A percentile compares a stretch with the other conserved stretches of the same genome.
Evolutionary conservation across 2,888 invertebrate genomes (phyloP).

Genomic region (Oasisia sp.): DNA sequence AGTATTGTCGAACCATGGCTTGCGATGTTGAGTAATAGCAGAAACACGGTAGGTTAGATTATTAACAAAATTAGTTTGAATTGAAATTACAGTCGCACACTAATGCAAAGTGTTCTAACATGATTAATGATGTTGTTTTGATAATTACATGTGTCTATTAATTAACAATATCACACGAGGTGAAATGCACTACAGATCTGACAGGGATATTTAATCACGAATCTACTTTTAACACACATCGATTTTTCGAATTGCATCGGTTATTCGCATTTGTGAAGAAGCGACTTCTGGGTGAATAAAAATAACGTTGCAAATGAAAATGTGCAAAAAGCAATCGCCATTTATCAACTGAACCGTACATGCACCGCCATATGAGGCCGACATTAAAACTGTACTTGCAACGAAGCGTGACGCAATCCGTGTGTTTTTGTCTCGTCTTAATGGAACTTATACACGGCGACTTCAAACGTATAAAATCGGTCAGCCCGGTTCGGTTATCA

Average conservation of each 20-base stretch:
- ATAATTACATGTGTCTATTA: neutral
- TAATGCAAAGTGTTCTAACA: neutral
- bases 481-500: neutral
- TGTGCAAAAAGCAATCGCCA: neutral
- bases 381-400: neutral
- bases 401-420: neutral
- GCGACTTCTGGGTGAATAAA: neutral
- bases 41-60: too few species aligned
- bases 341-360: neutral
- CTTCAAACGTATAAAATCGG: constrained; percentile 17
- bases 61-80: too few species aligned
- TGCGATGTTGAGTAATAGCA: too few species aligned
- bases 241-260: neutral
- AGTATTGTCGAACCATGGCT: too few species aligned
- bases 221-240: neutral
- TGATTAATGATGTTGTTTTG: neutral
- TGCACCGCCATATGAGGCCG: neutral
- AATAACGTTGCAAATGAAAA: neutral
- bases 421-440: neutral
- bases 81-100: neutral
- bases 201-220: too few species aligned
- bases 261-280: neutral
- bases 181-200: neutral
- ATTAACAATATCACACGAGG: neutral
- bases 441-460: neutral